A percentile compares a stretch with the other conserved stretches of the same genome.
phyloP scores from a whole-genome alignment of 2,797 vertebrate genomes.

The Dallia pectoralis region DNA sequence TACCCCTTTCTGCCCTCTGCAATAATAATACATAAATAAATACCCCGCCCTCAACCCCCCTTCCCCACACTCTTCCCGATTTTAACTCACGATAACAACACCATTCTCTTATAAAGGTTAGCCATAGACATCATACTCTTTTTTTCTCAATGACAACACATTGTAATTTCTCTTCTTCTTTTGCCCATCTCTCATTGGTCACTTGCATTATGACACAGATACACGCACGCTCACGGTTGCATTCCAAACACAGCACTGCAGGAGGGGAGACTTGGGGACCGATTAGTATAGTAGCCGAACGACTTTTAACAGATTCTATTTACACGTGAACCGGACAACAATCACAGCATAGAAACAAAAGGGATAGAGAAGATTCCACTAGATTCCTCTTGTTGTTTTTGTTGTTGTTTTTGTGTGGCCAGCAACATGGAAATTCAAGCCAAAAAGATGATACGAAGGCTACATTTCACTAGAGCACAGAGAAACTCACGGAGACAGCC shows the following conservation, averaged over 20 bases:
- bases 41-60: slow-evolving; percentile 39
- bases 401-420: background rate
- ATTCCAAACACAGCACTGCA: slow-evolving; percentile 65
- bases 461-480: slow-evolving; percentile 45
- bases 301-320: slow-evolving; percentile 51
- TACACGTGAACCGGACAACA: slow-evolving; percentile 46
- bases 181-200: slow-evolving; percentile 34
- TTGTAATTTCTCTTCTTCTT: slow-evolving; percentile 40
- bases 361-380: slow-evolving; percentile 6
- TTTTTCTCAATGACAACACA: slow-evolving; percentile 53
- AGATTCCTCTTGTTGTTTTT: background rate
- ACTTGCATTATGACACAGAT: slow-evolving; percentile 46
- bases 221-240: slow-evolving; percentile 47
- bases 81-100: slow-evolving; percentile 64
- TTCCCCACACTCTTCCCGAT: slow-evolving; percentile 45
- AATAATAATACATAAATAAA: slow-evolving; percentile 64
- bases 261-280: slow-evolving; percentile 47
- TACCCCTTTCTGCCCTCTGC: background rate
- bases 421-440: background rate
- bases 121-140: slow-evolving; percentile 58
- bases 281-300: slow-evolving; percentile 51
- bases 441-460: slow-evolving; percentile 16
- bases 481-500: slow-evolving; percentile 13
- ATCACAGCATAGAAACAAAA: slow-evolving; percentile 21
- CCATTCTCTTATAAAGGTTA: slow-evolving; percentile 54